A percentile compares a stretch with the other conserved stretches of the same genome.
phyloP scores from a whole-genome alignment of 2,888 invertebrate genomes.

The Subacronicta megacephala region DNA sequence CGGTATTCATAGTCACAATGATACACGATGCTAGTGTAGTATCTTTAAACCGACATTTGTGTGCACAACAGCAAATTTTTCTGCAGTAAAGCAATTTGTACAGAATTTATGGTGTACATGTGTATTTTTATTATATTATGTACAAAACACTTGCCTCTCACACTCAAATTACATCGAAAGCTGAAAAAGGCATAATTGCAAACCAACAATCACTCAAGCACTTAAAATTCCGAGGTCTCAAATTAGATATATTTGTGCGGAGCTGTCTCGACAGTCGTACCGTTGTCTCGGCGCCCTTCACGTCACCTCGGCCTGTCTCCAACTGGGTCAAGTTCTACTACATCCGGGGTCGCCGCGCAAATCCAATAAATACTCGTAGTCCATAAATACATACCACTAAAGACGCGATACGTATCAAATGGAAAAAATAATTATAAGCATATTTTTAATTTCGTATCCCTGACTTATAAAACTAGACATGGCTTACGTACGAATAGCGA shows the following conservation, averaged over 20 bases:
- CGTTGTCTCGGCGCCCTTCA: constrained; percentile 10
- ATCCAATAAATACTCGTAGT: constrained; percentile 5
- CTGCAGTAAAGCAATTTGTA: constrained; percentile 1
- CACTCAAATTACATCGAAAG: neutral
- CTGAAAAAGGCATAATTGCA: no score
- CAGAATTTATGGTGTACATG: no score
- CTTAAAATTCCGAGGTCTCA: neutral
- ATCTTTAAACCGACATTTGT: neutral
- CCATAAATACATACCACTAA: no score
- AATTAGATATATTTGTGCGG: constrained; percentile 10
- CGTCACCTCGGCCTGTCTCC: constrained; percentile 12
- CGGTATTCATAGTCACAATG: constrained; percentile 15
- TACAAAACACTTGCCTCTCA: no score
- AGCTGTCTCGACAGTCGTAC: constrained; percentile 7
- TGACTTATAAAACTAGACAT: no score
- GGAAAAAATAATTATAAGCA: no score
- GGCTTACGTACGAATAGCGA: no score
- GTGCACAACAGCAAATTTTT: constrained; percentile 6
- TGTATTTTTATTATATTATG: no score
- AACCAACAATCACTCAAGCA: neutral
- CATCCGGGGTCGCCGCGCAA: constrained; percentile 5
- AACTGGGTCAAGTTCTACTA: constrained; percentile 32
- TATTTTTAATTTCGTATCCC: no score
- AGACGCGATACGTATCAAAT: no score
- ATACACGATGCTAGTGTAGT: constrained; percentile 16